Conservation (phyloP, 1,140 invertebrate species). For the Drosophila gunungcola region DNA sequence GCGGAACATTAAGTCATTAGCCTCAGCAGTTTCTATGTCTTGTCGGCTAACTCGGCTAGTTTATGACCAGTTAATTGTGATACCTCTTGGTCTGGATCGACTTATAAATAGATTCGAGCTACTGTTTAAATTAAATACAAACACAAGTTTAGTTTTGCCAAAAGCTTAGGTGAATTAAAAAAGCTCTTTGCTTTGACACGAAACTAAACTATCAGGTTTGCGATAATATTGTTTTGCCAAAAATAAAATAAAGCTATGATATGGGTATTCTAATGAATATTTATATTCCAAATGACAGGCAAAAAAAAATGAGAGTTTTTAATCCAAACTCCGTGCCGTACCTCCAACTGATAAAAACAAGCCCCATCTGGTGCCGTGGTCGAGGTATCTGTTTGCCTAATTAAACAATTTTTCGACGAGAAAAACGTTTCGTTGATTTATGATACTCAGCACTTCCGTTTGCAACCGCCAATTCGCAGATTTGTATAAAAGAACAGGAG, state of each 20-base stretch:
- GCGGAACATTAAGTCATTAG: constrained; percentile 49
- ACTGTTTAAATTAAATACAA: constrained; percentile 20
- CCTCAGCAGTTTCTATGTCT: no score
- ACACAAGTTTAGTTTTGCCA: constrained; percentile 1
- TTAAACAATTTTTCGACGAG: constrained; percentile 48
- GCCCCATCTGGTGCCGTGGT: constrained; percentile 35
- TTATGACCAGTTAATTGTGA: constrained; percentile 38
- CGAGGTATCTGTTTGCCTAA: constrained; percentile 50
- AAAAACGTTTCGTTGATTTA: constrained; percentile 66
- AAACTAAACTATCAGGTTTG: constrained; percentile 44
- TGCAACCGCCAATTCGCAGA: constrained; percentile 14
- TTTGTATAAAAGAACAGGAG: constrained; percentile 70
- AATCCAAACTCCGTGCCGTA: constrained; percentile 35
- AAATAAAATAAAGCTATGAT: constrained; percentile 35
- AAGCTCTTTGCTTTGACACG: constrained; percentile 4
- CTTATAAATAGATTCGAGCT: constrained; percentile 29
- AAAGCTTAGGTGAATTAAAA: constrained; percentile 15
- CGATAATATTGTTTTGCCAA: constrained; percentile 28
- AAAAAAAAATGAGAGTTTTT: constrained; percentile 54
- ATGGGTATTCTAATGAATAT: constrained; percentile 58
- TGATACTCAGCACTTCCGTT: constrained; percentile 72
- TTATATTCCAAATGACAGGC: constrained; percentile 46
- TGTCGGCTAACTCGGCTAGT: constrained; percentile 34
- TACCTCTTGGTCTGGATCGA: constrained; percentile 22
- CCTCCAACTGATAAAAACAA: constrained; percentile 36